Base-by-base conservation (phyloP, 2,797 vertebrate species). In the Pseudocheirus occidentalis region DNA sequence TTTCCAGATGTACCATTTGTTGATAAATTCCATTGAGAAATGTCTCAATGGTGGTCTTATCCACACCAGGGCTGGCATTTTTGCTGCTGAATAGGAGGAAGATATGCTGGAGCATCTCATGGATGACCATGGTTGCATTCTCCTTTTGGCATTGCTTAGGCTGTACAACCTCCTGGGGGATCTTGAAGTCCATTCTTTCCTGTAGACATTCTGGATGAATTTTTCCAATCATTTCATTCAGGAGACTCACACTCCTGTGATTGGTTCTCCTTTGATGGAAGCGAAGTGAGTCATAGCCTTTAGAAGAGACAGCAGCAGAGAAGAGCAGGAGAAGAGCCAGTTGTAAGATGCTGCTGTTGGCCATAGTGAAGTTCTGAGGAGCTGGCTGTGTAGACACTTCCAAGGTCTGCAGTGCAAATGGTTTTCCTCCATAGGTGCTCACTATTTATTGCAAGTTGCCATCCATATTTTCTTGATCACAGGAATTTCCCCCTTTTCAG, bases 31-130 rank as follows among this genome's bases (percentile, higher is more conserved):
- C 62, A 34, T 0, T 95, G 94, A 92, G 96, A 95, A 98, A 94
- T 4, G 97, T 53, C 91, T 97, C 29, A 12, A 98, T 18, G 34
- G 91, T 87, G 89, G 53, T 94, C 21, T 92, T 3, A 90, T 98
- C 93, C 98, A 98, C 98, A 55, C 97, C 91, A 58, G 97, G 96
- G 54, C 95, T 95, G 5, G 98, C 97, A 55, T 97, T 56, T 13
- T 98, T 97, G 94, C 94, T 97, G 62, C 40, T 96, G 92, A 99
- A 98, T 53, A 98, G 91, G 0, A 5, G 14, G 7, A 98, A 98
- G 95, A 98, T 98, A 11, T 98, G 94, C 92, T 96, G 96, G 90
- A 98, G 89, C 95, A 98, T 98, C 93, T 97, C 95, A 31, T 97
- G 95, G 91, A 97, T 95, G 50, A 97, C 50, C 90, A 57, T 34